Conservation (phyloP, 2,797 vertebrate species). For the Tamandua tetradactyla region DNA sequence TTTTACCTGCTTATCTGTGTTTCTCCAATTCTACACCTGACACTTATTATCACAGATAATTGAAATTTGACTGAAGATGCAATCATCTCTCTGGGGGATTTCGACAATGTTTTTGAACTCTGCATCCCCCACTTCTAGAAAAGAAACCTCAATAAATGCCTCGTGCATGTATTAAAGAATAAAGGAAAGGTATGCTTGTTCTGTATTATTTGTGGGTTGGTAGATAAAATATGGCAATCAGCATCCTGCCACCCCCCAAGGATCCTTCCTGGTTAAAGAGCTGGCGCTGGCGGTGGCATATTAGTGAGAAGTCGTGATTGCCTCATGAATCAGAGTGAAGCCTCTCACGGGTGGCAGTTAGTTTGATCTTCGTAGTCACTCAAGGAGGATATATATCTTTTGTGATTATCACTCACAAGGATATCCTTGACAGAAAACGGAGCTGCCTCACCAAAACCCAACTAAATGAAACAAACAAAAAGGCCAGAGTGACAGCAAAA, state of each 20-base stretch:
- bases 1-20: not conserved
- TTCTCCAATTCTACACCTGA: constrained; percentile 10
- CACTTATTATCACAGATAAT: constrained; percentile 32
- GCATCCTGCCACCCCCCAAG: constrained; percentile 42
- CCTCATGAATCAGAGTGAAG: constrained; percentile 75
- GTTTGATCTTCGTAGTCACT: constrained; percentile 76
- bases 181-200: constrained; percentile 51
- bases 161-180: constrained; percentile 42
- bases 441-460: constrained; percentile 49
- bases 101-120: constrained; percentile 11
- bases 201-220: constrained; percentile 32
- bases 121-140: not conserved
- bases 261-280: constrained; percentile 33
- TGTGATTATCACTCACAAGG: constrained; percentile 73
- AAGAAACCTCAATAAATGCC: constrained; percentile 59
- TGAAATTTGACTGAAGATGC: constrained; percentile 44
- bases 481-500: not conserved
- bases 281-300: not conserved
- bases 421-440: constrained; percentile 77
- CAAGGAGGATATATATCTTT: constrained; percentile 72
- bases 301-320: constrained; percentile 67
- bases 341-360: constrained; percentile 67
- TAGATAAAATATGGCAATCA: constrained; percentile 59
- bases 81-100: not conserved
- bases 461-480: constrained; percentile 58